Evolutionary conservation across 2,888 invertebrate species (phyloP).

Genomic region (Oligia latruncula): DNA sequence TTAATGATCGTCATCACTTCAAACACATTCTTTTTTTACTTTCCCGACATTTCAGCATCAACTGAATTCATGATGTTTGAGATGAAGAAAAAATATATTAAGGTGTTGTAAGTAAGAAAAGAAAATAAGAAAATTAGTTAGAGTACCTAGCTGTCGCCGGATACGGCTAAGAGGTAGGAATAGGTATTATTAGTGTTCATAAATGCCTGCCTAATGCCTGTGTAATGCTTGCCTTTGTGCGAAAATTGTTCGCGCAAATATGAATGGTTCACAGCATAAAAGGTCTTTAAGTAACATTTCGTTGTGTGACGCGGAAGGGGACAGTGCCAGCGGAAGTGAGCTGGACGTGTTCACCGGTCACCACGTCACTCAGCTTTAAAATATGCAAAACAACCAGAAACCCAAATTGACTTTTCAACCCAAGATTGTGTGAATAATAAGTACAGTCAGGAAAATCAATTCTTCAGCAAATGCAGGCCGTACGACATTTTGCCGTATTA

Average conservation of each 20-base stretch:
- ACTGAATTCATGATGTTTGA: not conserved
- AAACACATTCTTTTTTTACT: no score
- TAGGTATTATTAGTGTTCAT: not conserved
- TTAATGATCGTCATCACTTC: not conserved
- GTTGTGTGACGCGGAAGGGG: not conserved
- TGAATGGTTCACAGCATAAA: not conserved
- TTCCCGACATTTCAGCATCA: not conserved
- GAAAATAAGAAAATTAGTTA: not conserved
- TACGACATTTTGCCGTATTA: not conserved
- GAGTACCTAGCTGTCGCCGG: not conserved
- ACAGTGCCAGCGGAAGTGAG: not conserved
- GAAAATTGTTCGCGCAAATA: not conserved
- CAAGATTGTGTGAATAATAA: not conserved
- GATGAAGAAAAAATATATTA: no score
- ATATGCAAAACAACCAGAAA: not conserved
- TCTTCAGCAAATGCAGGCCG: not conserved
- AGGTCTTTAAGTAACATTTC: not conserved
- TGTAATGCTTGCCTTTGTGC: no score
- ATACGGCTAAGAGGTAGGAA: not conserved
- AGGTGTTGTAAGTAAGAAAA: no score
- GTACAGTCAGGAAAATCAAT: not conserved
- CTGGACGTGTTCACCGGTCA: not conserved
- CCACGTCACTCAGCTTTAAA: not conserved
- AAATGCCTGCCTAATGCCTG: no score
- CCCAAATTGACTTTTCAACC: not conserved